Evolutionary conservation across 2,888 invertebrate genomes (phyloP), one percentile per base, ranked within the genome.

Genomic region (Scaptomyza caliginosa): DNA sequence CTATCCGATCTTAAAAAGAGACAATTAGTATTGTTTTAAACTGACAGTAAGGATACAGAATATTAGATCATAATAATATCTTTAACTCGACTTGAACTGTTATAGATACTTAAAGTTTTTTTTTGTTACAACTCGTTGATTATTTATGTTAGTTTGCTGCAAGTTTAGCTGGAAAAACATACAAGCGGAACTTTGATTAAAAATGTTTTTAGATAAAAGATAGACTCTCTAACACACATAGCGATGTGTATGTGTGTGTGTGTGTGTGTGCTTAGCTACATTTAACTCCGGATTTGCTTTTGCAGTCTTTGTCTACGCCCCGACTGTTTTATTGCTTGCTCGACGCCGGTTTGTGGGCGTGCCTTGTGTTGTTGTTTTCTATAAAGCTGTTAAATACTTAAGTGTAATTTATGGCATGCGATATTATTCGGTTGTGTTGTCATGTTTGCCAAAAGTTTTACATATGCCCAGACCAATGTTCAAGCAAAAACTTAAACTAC

Each of bases 351-450:
- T 64, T 58, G 62, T 67, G 64, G 76, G 79, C 79, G 76, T 75
- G 67, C 10, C 67, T 65, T 24, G 63, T 46, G 63, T 63, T 69
- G 74, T 69, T 32, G 30, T n/a, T 70, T 72, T 58, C 69, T 57
- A 79, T 86, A 86, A 82, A 79, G 83, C 82, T 86, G 86, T 86
- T 82, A 86, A 82, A 86, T 82, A 74, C 83, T 86, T 86, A 82
- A 86, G 70, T 83, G 82, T 82, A 83, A 82, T 82, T 82, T 86
- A 82, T 82, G 86, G 82, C 82, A 86, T 83, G 86, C 86, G 83
- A 86, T 82, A 79, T 86, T 82, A 79, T 78, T 74, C 63, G 73
- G 74, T 64, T 76, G 76, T 79, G 81, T 69, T 82, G 86, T 85
- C 86, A 82, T 85, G 81, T 79, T 82, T 68, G 71, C 69, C 52